Evolutionary conservation across 2,113 vertebrate genomes (phyloP).

Genomic region (Phyllostomus discolor): DNA sequence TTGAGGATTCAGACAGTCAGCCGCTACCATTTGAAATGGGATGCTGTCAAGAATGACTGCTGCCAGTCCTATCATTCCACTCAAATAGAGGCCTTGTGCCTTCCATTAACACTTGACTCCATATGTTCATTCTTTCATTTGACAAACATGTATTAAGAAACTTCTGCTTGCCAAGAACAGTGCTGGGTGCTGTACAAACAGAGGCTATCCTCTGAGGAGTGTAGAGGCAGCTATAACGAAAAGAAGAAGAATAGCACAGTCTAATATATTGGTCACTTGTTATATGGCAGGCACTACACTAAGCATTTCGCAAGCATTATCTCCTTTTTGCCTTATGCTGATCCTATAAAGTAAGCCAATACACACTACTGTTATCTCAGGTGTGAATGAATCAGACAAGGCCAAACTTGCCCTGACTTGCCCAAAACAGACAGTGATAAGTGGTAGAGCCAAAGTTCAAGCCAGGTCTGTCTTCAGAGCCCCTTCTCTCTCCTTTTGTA

Average conservation of each 20-base stretch:
- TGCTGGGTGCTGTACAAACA: not conserved
- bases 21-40: no score
- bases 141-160: no score
- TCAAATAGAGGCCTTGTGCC: not conserved
- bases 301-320: not conserved
- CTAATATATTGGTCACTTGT: not conserved
- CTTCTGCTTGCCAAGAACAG: no score
- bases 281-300: not conserved
- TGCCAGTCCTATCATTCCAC: not conserved
- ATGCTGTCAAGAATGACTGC: no score
- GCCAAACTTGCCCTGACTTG: not conserved
- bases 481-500: no score
- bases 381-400: not conserved
- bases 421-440: not conserved
- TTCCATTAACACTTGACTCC: no score
- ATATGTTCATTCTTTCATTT: no score
- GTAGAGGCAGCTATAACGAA: not conserved
- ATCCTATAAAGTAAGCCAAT: not conserved
- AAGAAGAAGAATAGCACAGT: not conserved
- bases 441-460: not conserved
- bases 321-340: not conserved
- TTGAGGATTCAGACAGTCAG: not conserved
- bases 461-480: not conserved
- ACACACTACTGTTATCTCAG: no score
- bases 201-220: not conserved